These are phyloP conservation scores for Cyanoramphus novaezelandiae DNA, from an alignment of 2,113 vertebrate genomes.

Conservation along the genomic window DNA sequence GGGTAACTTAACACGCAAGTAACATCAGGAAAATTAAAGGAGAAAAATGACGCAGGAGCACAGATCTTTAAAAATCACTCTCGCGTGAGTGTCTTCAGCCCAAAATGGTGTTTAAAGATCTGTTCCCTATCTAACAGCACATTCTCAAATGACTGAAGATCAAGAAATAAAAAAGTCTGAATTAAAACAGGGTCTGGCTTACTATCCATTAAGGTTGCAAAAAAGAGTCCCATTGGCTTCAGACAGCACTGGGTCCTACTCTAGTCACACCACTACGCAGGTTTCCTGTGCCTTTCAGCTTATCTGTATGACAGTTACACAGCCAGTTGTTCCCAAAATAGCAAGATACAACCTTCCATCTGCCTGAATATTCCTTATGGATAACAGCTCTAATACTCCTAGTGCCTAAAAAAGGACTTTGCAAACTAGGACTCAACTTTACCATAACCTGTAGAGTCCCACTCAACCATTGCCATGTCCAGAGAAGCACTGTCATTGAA, in stretches of 20 bases:
- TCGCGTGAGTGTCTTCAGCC: rapidly evolving
- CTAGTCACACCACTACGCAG: rapidly evolving
- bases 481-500: not conserved
- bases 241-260: rapidly evolving
- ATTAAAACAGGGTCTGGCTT: not conserved
- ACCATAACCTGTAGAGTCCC: not conserved
- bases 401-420: not conserved
- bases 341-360: rapidly evolving
- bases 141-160: not conserved
- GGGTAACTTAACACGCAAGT: not conserved
- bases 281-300: not conserved
- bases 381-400: not conserved
- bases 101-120: not conserved
- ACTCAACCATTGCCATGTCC: not conserved
- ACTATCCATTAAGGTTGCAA: not conserved
- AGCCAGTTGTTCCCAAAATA: not conserved
- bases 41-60: not conserved
- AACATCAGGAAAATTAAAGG: not conserved
- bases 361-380: not conserved
- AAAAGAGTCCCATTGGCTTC: not conserved
- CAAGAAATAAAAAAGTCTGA: not conserved
- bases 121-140: not conserved
- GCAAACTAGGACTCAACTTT: not conserved
- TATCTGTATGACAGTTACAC: not conserved
- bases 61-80: not conserved